Percentiles rank a stretch among this genome's conserved stretches.
Conservation (phyloP, 2,888 invertebrate species). For the Dicyrtoma fusca region DNA sequence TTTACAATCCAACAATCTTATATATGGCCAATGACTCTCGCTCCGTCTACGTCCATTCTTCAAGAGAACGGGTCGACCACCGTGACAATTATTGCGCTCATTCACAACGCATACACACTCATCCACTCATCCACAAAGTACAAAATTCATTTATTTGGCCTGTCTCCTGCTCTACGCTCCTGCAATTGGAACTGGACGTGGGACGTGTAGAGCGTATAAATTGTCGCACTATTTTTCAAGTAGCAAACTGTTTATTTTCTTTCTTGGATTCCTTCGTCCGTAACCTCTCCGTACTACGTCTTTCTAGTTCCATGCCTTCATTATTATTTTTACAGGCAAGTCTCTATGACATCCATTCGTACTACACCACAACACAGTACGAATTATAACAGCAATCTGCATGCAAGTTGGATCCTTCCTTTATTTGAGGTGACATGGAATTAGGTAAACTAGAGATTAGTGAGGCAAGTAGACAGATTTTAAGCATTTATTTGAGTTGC, state of each 20-base stretch:
- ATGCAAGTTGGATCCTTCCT: too few relatives aligned
- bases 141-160: slow-evolving; percentile 14
- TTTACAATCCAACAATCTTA: background rate
- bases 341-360: too few relatives aligned
- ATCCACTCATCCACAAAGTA: slow-evolving; percentile 1
- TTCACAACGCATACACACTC: background rate
- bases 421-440: too few relatives aligned
- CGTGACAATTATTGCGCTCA: slow-evolving; percentile 33
- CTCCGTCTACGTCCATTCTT: slow-evolving; percentile 5
- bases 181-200: too few relatives aligned
- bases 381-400: too few relatives aligned
- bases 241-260: background rate
- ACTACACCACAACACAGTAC: too few relatives aligned
- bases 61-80: slow-evolving; percentile 16
- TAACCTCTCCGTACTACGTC: background rate
- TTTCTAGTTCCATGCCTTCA: background rate
- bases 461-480: too few relatives aligned
- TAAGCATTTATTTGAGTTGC: too few relatives aligned
- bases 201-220: too few relatives aligned
- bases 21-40: background rate
- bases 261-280: background rate
- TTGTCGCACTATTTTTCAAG: too few relatives aligned
- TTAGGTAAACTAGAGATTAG: too few relatives aligned
- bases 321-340: too few relatives aligned
- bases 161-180: background rate